Base-by-base conservation (phyloP, 2,113 vertebrate genomes). In the Paracanthobrama guichenoti region DNA sequence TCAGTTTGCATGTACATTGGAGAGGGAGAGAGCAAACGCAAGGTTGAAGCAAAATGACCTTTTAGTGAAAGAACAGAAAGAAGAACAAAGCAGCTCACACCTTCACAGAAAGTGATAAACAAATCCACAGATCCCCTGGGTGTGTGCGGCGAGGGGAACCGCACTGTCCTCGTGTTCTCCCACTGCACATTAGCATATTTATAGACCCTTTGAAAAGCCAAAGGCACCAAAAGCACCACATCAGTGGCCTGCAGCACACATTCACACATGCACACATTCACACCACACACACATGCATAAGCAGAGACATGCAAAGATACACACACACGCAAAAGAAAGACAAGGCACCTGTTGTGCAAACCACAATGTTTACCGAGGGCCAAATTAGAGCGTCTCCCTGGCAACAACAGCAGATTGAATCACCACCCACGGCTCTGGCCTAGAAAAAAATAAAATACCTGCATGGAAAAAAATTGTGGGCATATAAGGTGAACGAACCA, bases 321-420 rank as follows among this genome's bases (percentile, higher is more conserved):
- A 89, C 77, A 88, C 88, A 88, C 74, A 57, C 90, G 88, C 88
- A 87, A 85, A 88, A 86, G 83, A 92, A 93, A 94, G 91, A 92
- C 93, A 93, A 92, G 80, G 86, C 93, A 95, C 92, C 92, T 94
- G 93, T 93, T 93, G 93, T 91, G 90, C 73, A 91, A 93, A 92
- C 93, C 91, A 89, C 93, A 92, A 86, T 89, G 90, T 93, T 90
- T 92, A 91, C 92, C 87, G 90, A 90, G 89, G 90, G 90, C 90
- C 88, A 92, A 94, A 94, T 94, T 93, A 93, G 92, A 93, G 84
- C 90, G 89, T 93, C 89, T 84, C 92, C 92, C 67, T 88, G 86
- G 91, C 91, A 94, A 94, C 91, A 94, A 94, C 92, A 28, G 85
- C 73, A 86, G 89, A 91, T 92, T 91, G 85, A 91, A 92, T 92